Conservation (phyloP, 2,797 vertebrate species). For the Sus cebifrons region DNA sequence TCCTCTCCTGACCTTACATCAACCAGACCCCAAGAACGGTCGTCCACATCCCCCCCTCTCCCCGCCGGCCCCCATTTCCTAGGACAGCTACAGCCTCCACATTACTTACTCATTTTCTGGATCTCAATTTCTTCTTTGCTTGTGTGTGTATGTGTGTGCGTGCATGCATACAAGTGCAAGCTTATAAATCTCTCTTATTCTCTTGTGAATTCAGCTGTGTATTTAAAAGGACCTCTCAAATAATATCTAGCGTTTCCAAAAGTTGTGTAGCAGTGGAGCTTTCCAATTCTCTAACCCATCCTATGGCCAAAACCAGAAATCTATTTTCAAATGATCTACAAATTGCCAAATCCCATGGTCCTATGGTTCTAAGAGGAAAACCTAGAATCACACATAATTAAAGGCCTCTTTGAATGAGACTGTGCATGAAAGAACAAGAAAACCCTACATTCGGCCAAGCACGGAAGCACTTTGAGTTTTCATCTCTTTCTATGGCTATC, state of each 20-base stretch:
- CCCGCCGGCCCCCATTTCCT: background rate
- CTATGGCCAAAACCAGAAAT: background rate
- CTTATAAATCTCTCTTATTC: background rate
- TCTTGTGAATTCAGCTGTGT: background rate
- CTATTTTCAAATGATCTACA: conserved; percentile 25
- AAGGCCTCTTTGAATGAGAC: background rate
- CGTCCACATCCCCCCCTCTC: too few relatives aligned
- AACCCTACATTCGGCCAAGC: background rate
- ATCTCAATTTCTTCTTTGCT: background rate
- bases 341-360: background rate
- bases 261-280: background rate
- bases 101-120: background rate
- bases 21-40: background rate
- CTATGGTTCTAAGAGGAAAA: background rate
- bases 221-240: background rate
- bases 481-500: background rate
- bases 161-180: rapidly evolving
- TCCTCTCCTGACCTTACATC: background rate
- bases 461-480: background rate
- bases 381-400: background rate
- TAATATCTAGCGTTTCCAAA: background rate
- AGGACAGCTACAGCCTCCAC: rapidly evolving
- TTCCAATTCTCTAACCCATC: background rate
- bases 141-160: background rate
- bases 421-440: background rate